phyloP scores from a whole-genome alignment of 1,140 invertebrate genomes.

The Teleopsis dalmanni region DNA sequence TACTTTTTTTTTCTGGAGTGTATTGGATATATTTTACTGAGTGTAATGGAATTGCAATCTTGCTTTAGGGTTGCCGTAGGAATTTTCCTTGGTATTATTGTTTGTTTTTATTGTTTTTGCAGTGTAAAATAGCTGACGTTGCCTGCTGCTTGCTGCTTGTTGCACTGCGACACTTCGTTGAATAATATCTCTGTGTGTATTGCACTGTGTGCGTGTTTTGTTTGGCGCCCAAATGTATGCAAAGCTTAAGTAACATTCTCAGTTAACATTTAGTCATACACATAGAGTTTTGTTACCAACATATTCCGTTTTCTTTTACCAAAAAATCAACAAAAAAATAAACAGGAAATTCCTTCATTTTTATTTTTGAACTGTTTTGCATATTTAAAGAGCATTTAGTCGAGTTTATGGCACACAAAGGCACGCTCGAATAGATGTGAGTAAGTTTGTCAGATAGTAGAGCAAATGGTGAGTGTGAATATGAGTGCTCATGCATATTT shows the following conservation, averaged over 20 bases:
- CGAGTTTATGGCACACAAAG: no score
- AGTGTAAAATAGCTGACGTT: conserved; percentile 15
- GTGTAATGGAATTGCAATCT: no score
- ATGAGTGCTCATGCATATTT: no score
- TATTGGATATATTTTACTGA: no score
- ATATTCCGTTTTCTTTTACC: not conserved
- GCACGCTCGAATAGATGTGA: no score
- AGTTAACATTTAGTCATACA: conserved; percentile 1
- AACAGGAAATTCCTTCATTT: no score
- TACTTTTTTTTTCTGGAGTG: no score
- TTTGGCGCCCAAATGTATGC: conserved; percentile 3
- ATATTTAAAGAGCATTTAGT: no score
- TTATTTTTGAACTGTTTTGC: no score
- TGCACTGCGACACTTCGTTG: not conserved
- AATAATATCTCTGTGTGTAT: not conserved
- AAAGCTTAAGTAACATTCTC: conserved; percentile 9
- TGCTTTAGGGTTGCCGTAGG: conserved; percentile 36
- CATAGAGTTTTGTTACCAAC: conserved; percentile 3
- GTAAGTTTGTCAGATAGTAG: no score
- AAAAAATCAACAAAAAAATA: no score
- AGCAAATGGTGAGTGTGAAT: no score
- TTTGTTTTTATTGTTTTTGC: conserved; percentile 38
- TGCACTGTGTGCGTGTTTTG: not conserved
- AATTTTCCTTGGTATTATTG: conserved; percentile 39
- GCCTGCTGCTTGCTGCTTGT: not conserved